Evolutionary conservation across 2,888 invertebrate species (phyloP).

Genomic region (Aethes cnicana): DNA sequence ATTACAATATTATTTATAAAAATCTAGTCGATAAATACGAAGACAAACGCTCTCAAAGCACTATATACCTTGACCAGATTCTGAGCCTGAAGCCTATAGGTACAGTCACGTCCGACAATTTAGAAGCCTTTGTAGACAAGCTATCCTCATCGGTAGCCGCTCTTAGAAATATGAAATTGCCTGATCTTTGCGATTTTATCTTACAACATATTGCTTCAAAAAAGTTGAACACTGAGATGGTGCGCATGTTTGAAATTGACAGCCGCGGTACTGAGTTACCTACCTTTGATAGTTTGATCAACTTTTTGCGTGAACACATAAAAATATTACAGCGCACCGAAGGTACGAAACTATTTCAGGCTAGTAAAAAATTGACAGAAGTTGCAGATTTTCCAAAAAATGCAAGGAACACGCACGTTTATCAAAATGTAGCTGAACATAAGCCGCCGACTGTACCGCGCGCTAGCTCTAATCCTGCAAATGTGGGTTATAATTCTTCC

Average conservation of each 20-base stretch:
- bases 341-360: too few relatives aligned
- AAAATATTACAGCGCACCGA: conserved; percentile 24
- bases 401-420: neutral
- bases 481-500: too few relatives aligned
- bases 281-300: conserved; percentile 10
- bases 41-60: conserved; percentile 26
- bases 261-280: conserved; percentile 3
- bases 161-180: conserved; percentile 21
- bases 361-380: too few relatives aligned
- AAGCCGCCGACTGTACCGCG: neutral
- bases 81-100: conserved; percentile 12
- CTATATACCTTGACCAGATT: conserved; percentile 29
- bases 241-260: conserved; percentile 25
- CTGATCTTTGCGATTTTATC: conserved; percentile 28
- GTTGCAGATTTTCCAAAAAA: too few relatives aligned
- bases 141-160: conserved; percentile 16
- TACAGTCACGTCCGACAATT: conserved; percentile 1
- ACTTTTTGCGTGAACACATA: conserved; percentile 12
- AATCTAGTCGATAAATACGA: conserved; percentile 29
- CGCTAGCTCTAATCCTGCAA: too few relatives aligned
- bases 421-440: neutral
- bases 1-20: conserved; percentile 27
- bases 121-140: conserved; percentile 25
- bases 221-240: conserved; percentile 29
- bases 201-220: conserved; percentile 26